These are phyloP conservation scores for Meandrusa payeni DNA, from an alignment of 2,888 invertebrate genomes.

Conservation along the genomic window DNA sequence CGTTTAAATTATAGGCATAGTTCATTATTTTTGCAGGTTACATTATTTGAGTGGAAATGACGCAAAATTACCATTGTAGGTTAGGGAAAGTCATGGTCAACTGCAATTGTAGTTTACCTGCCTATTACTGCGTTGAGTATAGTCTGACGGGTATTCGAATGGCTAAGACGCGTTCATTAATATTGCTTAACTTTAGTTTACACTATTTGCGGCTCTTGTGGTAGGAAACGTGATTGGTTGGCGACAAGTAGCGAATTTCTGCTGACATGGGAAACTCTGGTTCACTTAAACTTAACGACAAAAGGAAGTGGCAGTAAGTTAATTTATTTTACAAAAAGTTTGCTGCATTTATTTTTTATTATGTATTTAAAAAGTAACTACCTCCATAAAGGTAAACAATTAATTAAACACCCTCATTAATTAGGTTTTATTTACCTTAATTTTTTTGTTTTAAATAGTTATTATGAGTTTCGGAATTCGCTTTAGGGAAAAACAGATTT, in stretches of 20 bases:
- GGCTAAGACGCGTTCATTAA: slow-evolving; percentile 44
- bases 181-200: slow-evolving; percentile 13
- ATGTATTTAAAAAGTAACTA: too few relatives aligned
- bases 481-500: too few relatives aligned
- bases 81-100: slow-evolving; percentile 71
- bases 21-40: background rate
- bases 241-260: slow-evolving; percentile 8
- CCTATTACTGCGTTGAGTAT: slow-evolving; percentile 33
- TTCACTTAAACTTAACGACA: slow-evolving; percentile 67
- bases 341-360: too few relatives aligned
- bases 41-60: slow-evolving; percentile 9
- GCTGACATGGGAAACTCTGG: slow-evolving; percentile 67
- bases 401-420: too few relatives aligned
- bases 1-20: too few relatives aligned
- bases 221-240: slow-evolving; percentile 16
- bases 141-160: slow-evolving; percentile 44
- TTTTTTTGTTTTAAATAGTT: too few relatives aligned
- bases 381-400: too few relatives aligned
- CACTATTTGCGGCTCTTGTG: slow-evolving; percentile 14
- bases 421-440: too few relatives aligned
- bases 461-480: too few relatives aligned
- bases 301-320: slow-evolving; percentile 72
- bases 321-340: slow-evolving; percentile 13
- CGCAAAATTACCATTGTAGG: slow-evolving; percentile 22
- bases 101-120: slow-evolving; percentile 34